Base-by-base conservation (phyloP, 1,140 invertebrate species). In the Hylaeus anthracinus region DNA sequence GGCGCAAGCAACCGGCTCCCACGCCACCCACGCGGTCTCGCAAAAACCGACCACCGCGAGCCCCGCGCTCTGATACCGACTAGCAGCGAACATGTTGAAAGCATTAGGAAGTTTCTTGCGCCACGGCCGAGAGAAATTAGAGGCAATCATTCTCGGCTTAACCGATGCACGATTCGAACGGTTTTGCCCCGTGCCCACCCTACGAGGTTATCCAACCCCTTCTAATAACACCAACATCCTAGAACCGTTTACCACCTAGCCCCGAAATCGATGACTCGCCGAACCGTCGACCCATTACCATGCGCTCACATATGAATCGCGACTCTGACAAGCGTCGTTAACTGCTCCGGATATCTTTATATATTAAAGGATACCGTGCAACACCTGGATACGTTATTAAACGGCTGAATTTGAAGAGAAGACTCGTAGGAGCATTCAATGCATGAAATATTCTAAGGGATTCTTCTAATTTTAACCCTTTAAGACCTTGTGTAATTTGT, bases 71-170 rank as follows among this genome's bases (percentile, higher is more conserved):
- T 81, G 84, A 86, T 86, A 85, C 84, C 85, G 58, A 77, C 81
- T 77, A 87, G 60, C 85, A 64, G 82, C 72, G 86, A 91, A 84
- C 88, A 88, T 87, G 90, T 88, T 91, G 90, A 90, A 90, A 89
- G 90, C 89, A 91, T 92, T 91, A 91, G 90, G 88, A 89, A 89
- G 90, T 91, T 92, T 92, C 88, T 92, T 92, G 90, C 78, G 70
- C 37, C 53, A 70, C 43, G 71, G 72, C 55, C 66, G 84, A 79
- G 83, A 87, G 88, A 90, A 91, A 92, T 92, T 92, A 91, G 89
- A 88, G 88, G 90, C 91, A 91, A 92, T 92, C 88, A 88, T 92
- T 92, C 88, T 91, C 82, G 85, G 86, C 88, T 92, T 91, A 92
- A 90, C 87, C 88, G 88, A 90, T 90, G 81, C 88, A 64, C 86